phyloP scores from a whole-genome alignment of 2,888 invertebrate species.

The Argyresthia goedartella region DNA sequence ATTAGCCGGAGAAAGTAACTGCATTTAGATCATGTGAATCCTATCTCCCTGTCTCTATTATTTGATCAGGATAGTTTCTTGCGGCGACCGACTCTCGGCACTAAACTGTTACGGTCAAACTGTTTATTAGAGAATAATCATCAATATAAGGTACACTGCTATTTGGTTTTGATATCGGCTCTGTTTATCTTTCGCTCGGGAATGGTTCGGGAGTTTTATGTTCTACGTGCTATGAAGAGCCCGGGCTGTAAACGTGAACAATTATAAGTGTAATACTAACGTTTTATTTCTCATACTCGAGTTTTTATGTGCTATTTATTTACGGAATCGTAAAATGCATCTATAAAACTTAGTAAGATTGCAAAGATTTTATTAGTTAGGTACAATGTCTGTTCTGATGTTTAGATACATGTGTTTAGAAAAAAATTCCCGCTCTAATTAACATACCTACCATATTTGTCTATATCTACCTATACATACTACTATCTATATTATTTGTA shows the following conservation, averaged over 20 bases:
- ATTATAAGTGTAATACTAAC: not conserved
- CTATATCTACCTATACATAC: too few relatives aligned
- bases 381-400: too few relatives aligned
- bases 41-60: not conserved
- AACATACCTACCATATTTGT: too few relatives aligned
- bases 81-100: constrained; percentile 3
- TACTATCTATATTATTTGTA: too few relatives aligned
- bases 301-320: too few relatives aligned
- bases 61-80: constrained; percentile 3
- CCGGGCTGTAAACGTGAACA: not conserved
- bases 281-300: too few relatives aligned
- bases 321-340: too few relatives aligned
- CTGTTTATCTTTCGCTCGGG: constrained; percentile 50
- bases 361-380: too few relatives aligned
- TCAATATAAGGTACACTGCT: constrained; percentile 50
- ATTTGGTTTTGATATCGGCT: constrained; percentile 46
- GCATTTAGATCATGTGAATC: not conserved
- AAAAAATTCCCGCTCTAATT: too few relatives aligned
- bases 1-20: not conserved
- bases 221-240: constrained; percentile 1
- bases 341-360: too few relatives aligned
- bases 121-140: constrained; percentile 59
- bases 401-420: too few relatives aligned
- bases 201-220: constrained; percentile 21
- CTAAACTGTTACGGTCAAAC: constrained; percentile 2